Evolutionary conservation across 2,888 invertebrate species (phyloP), one percentile per base, ranked within the genome.

Genomic region (Eurois occulta): DNA sequence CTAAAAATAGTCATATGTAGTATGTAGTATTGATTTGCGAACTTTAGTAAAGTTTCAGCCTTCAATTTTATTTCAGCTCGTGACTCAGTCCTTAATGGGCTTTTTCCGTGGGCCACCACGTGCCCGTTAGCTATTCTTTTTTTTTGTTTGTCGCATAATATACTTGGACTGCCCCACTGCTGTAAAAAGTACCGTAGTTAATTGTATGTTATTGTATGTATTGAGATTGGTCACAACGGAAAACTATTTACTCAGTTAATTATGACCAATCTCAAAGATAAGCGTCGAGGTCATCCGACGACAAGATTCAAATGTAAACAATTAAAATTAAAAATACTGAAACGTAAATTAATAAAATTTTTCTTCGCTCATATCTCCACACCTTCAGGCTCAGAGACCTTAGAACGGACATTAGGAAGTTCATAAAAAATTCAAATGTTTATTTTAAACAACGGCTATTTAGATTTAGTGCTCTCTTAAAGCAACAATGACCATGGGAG

Each of bases 361-460:
- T 52, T 77, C 75, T 64, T 64, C 69, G 64, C 73, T 79, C 62
- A 79, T 73, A 84, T 77, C 77, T 80, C 69, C 69, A 72, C 78
- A 68, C 75, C 67, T 78, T 83, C 75, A 78, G 46, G 32, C 70
- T 35, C 67, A 70, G 84, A 88, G 88, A 88, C 88, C 89, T 88
- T 89, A 89, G 58, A 75, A 72, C 81, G 60, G 78, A 82, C 86
- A 88, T 89, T 84, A 88, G 86, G 88, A 88, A 89, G 88, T 83
- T 75, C 76, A 89, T 88, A 87, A 89, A 88, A 78, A 52, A 68
- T 46, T 86, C 81, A 77, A 83, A 84, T 83, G 88, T 86, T 84
- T 88, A 85, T 89, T 85, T 85, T 80, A 68, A 84, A 88, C 81
- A 78, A 87, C 84, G 64, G 76, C 70, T 79, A 80, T 87, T 84